phyloP scores from a whole-genome alignment of 92 coral and sea anemone species.

The Anthopleura xanthogrammica region DNA sequence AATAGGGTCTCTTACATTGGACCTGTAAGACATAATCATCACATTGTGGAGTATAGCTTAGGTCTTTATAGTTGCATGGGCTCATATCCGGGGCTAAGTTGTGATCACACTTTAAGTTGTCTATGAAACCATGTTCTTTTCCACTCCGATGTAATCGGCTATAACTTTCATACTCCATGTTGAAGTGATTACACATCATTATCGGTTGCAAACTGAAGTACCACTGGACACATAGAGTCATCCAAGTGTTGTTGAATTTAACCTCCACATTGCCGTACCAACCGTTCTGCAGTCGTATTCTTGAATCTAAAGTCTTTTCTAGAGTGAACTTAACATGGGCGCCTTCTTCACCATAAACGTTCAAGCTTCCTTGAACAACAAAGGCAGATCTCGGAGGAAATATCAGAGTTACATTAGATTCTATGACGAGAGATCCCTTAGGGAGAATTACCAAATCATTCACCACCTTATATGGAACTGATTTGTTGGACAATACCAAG shows the following conservation, averaged over 20 bases:
- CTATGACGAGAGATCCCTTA: not conserved
- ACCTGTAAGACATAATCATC: constrained; percentile 2
- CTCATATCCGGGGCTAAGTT: no score
- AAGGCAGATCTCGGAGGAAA: constrained; percentile 1
- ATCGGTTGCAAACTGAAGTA: no score
- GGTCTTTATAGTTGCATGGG: no score
- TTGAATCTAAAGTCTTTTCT: not conserved
- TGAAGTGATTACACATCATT: no score
- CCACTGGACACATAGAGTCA: constrained; percentile 30
- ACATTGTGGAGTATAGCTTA: no score
- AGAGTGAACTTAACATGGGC: not conserved
- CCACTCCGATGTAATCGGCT: no score
- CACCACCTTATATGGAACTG: constrained; percentile 39
- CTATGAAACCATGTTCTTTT: no score
- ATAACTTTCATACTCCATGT: no score
- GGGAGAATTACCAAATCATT: constrained; percentile 41
- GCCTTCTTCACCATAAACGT: not conserved
- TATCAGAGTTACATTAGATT: not conserved
- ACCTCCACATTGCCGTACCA: constrained; percentile 50
- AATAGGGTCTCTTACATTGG: constrained; percentile 37
- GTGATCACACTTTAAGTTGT: no score
- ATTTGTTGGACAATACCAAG: constrained; percentile 16
- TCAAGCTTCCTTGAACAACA: not conserved
- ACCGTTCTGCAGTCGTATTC: constrained; percentile 31
- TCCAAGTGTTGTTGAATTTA: constrained; percentile 41